Percentiles rank a stretch among this genome's conserved stretches.
Conservation (phyloP, 2,888 invertebrate species). For the Drosophila birchii region DNA sequence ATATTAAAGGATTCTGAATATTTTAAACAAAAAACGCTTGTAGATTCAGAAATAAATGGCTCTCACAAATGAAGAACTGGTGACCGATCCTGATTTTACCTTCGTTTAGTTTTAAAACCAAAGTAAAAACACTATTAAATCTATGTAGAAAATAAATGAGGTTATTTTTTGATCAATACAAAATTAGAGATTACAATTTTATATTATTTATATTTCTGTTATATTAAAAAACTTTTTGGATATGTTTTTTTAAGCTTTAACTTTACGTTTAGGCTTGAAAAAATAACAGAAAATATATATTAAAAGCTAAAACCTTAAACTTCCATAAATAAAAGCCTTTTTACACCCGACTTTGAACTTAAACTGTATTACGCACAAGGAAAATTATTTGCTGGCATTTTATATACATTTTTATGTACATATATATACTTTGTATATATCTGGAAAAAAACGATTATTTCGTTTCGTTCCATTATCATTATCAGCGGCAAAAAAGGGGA, state of each 20-base stretch:
- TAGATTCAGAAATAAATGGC: too few species aligned
- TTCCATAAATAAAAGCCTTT: background rate
- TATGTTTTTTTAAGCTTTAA: too few species aligned
- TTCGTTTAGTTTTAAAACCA: background rate
- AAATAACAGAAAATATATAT: too few species aligned
- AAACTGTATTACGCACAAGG: background rate
- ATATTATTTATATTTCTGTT: too few species aligned
- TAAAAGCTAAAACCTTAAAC: background rate
- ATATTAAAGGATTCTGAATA: background rate
- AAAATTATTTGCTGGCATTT: background rate
- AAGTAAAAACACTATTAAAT: background rate
- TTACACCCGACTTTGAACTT: slow-evolving; percentile 7
- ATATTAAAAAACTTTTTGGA: too few species aligned
- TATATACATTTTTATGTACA: background rate
- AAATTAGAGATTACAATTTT: too few species aligned
- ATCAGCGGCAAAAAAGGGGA: slow-evolving; percentile 19
- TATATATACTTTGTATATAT: background rate
- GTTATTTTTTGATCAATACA: background rate
- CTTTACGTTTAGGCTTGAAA: too few species aligned
- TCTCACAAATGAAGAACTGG: background rate
- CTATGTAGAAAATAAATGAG: background rate
- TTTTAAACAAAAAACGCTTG: background rate
- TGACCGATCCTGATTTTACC: background rate
- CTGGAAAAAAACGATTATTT: slow-evolving; percentile 9
- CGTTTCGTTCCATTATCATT: slow-evolving; percentile 42